These are phyloP conservation scores for Luidia sarsii DNA, from an alignment of 53 echinoderm and acorn worm genomes.

Conservation along the genomic window DNA sequence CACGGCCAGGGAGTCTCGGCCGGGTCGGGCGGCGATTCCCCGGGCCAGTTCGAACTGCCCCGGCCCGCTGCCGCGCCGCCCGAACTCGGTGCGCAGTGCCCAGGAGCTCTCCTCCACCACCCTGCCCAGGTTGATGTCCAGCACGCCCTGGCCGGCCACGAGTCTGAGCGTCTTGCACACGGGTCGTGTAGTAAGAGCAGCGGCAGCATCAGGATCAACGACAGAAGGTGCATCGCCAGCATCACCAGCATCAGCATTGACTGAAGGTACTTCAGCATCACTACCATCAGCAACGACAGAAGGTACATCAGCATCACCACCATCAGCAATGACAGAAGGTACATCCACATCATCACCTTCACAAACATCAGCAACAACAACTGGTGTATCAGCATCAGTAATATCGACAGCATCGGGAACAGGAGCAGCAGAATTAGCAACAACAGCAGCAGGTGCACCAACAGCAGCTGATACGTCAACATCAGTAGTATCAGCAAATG, in stretches of 20 bases:
- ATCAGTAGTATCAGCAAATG: background rate
- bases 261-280: background rate
- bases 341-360: background rate
- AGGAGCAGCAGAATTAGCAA: no score
- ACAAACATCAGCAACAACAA: background rate
- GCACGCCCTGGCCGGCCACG: no score
- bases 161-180: no score
- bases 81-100: background rate
- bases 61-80: background rate
- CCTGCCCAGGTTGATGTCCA: background rate
- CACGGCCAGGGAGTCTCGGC: no score
- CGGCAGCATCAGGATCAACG: no score
- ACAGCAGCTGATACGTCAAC: background rate
- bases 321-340: background rate
- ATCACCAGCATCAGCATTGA: background rate
- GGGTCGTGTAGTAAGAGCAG: no score
- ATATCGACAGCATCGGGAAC: no score
- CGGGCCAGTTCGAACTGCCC: background rate
- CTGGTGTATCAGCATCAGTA: background rate
- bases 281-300: background rate
- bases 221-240: background rate
- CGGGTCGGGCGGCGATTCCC: no score
- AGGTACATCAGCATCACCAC: background rate
- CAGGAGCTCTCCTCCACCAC: background rate
- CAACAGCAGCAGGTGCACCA: no score